These are phyloP conservation scores for Phyto melanocephala DNA, from an alignment of 2,888 invertebrate species.

Conservation along the genomic window DNA sequence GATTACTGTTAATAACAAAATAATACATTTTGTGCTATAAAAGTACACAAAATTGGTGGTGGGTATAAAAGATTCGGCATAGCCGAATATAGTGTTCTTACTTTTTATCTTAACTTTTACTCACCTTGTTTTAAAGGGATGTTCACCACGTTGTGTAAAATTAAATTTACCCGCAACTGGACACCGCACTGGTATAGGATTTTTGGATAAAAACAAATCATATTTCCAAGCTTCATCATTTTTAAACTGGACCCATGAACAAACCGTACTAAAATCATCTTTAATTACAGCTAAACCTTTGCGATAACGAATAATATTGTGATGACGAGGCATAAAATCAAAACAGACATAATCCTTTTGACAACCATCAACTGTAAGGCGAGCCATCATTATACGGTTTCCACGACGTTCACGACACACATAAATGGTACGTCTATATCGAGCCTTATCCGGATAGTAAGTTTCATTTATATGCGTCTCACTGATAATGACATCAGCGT, in stretches of 20 bases:
- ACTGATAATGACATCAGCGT: constrained; percentile 95
- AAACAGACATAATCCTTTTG: constrained; percentile 99
- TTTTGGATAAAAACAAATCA: constrained; percentile 88
- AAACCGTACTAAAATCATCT: constrained; percentile 94
- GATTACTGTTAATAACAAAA: too few species aligned
- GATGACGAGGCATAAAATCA: constrained; percentile 96
- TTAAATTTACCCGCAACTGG: constrained; percentile 98
- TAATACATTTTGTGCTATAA: too few species aligned
- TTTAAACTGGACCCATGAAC: constrained; percentile 95
- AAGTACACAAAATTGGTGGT: too few species aligned
- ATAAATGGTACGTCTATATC: constrained; percentile 93
- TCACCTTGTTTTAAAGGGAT: constrained; percentile 88
- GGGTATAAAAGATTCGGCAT: too few species aligned
- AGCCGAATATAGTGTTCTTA: too few species aligned
- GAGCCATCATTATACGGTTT: constrained; percentile 95
- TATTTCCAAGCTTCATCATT: constrained; percentile 93
- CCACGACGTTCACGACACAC: constrained; percentile 96
- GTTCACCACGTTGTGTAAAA: constrained; percentile 94
- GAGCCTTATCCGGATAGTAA: constrained; percentile 94
- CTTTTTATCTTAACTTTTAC: constrained; percentile 23
- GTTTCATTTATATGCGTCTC: constrained; percentile 98
- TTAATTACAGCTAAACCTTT: constrained; percentile 93
- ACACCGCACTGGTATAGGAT: constrained; percentile 94
- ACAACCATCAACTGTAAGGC: constrained; percentile 96
- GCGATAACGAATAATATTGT: constrained; percentile 95